Evolutionary conservation across 2,113 vertebrate species (phyloP).

Genomic region (Macheiramphus alcinus): DNA sequence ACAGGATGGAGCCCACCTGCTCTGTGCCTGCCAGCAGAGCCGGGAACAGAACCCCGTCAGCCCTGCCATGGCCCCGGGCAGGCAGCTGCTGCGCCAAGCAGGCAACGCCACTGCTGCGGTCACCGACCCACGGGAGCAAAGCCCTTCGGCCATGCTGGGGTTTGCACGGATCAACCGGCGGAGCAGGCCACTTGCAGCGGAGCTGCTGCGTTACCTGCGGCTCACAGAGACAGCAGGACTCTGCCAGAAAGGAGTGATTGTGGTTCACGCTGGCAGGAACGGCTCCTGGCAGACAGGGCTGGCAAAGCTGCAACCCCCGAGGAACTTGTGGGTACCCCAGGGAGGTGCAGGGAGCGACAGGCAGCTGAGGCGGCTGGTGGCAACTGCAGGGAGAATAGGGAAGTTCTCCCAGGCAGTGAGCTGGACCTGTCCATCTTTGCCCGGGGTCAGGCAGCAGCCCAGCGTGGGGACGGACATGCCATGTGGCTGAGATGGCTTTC

Average conservation of each 20-base stretch:
- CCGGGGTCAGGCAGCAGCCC: neutral
- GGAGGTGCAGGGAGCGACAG: neutral
- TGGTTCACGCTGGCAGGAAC: neutral
- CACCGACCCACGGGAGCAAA: neutral
- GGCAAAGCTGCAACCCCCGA: neutral
- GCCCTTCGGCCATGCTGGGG: neutral
- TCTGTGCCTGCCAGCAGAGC: neutral
- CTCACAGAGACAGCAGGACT: neutral
- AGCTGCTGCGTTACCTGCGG: neutral
- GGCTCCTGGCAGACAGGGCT: neutral
- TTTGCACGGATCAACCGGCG: rapidly evolving
- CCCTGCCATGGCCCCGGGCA: neutral
- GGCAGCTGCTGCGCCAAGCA: neutral
- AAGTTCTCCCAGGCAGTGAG: neutral
- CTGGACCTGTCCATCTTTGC: neutral
- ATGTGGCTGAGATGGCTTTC: rapidly evolving
- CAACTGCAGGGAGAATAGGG: neutral
- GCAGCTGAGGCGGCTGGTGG: neutral
- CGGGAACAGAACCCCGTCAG: neutral
- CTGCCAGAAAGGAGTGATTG: neutral
- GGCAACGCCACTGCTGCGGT: neutral
- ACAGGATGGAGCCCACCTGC: neutral
- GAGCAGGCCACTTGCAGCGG: neutral
- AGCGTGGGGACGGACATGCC: rapidly evolving
- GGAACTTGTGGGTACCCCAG: neutral